phyloP scores from a whole-genome alignment of 2,888 invertebrate species.

The Phaonia tiefii region DNA sequence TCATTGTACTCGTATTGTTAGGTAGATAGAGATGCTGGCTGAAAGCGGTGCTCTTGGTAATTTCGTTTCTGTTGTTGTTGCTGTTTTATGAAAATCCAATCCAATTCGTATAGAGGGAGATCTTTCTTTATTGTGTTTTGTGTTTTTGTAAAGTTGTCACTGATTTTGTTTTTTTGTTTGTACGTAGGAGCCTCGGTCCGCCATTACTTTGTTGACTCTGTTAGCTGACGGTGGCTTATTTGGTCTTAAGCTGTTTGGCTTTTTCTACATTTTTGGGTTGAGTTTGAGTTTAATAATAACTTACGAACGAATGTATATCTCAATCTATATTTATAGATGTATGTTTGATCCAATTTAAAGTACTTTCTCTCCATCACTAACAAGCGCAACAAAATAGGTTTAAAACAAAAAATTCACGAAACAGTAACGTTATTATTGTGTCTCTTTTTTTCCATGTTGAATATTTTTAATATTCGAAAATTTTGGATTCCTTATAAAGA shows the following conservation, averaged over 20 bases:
- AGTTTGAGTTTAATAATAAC: conserved; percentile 27
- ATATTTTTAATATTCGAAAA: too few relatives aligned
- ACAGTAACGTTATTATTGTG: too few relatives aligned
- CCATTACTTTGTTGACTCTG: too few relatives aligned
- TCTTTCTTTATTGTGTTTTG: conserved; percentile 33
- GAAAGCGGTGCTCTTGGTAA: too few relatives aligned
- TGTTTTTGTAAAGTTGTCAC: neutral
- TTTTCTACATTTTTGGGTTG: conserved; percentile 9
- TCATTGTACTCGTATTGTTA: conserved; percentile 5
- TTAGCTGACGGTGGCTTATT: conserved; percentile 22
- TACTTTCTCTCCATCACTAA: conserved; percentile 29
- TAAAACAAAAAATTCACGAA: too few relatives aligned
- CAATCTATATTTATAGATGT: conserved; percentile 27
- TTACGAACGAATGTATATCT: conserved; percentile 2
- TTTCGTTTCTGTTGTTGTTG: conserved; percentile 16
- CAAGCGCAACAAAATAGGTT: neutral
- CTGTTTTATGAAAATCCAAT: conserved; percentile 26
- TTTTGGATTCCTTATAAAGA: too few relatives aligned
- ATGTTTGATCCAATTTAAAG: conserved; percentile 26
- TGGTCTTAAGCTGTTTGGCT: conserved; percentile 7
- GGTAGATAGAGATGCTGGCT: too few relatives aligned
- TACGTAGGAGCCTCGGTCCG: conserved; percentile 29
- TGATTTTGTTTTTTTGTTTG: neutral
- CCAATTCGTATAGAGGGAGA: conserved; percentile 29
- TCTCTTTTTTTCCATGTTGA: too few relatives aligned